Base-by-base conservation (phyloP, 2,888 invertebrate species). In the Cryptocheilus praepositus region DNA sequence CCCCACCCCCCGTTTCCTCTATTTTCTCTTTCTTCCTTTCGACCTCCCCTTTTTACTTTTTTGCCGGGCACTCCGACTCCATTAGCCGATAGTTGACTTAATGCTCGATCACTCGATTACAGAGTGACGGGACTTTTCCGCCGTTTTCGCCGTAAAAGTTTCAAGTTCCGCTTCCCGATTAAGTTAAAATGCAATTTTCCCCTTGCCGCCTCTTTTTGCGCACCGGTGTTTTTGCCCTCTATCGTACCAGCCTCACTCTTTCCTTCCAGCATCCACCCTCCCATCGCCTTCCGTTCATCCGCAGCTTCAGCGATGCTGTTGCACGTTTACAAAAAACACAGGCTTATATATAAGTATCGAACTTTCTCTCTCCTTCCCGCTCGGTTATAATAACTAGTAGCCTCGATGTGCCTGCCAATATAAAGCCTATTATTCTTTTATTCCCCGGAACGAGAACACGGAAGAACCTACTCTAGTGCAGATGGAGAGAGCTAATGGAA, bases 1-100 rank as follows among this genome's bases (percentile, higher is more conserved):
- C 16, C 16, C 49, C 49, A 1, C 16, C 36, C 36, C 11, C 36
- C 4, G 3, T 11, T 25, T n/a, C 28, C 21, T 53, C n/a, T n/a
- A 21, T 25, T 4, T 28, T 25, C 16, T 19, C 13, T 18, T 43
- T 56, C 28, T 18, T 28, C 1, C 18, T 1, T 11, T 13, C 16
- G 4, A 22, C 16, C 8, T 16, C 25, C 16, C 16, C 18, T 28
- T 4, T 36, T 13, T 55, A 7, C 5, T 43, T 56, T 43, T 19
- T 52, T 21, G 13, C 21, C 52, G 52, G 22, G 56, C 67, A 73
- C 75, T 79, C 73, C 61, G 67, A 51, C 57, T 70, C 73, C 74
- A 79, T 79, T 79, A 79, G 73, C 70, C 73, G 67, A 79, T 77
- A 80, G 71, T 70, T 74, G 77, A 79, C 73, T 79, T 79, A 79